Evolutionary conservation across 2,888 invertebrate genomes (phyloP), one percentile per base, ranked within the genome.

Genomic region (Pogonocherus hispidulus): DNA sequence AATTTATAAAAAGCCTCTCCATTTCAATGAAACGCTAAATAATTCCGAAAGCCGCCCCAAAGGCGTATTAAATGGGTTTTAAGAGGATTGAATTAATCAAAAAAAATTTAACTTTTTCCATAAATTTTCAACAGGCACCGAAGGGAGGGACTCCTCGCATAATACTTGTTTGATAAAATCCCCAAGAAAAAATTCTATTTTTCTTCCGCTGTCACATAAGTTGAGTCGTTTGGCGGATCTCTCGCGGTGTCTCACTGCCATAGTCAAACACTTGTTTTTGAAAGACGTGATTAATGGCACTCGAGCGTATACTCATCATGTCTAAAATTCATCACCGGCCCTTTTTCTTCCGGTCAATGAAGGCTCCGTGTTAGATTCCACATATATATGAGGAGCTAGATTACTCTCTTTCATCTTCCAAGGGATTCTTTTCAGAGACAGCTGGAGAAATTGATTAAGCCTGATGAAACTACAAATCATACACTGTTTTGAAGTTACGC

Each of bases 241-340:
- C 70, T 75, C 63, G 74, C 68, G 75, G 77, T 77, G 77, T 78
- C 78, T 76, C 70, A 59, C 67, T 69, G 47, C 64, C 69, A 47
- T 72, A 76, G 75, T 77, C 77, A 76, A 77, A 79, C 78, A 78
- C 78, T 79, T 79, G 79, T 78, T 79, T 78, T 74, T 78, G 79
- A 79, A 75, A 71, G 74, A 66, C 49, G 63, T 78, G 78, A 79
- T 79, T 78, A 78, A 79, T 79, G 78, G 68, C 69, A 56, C 57
- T 65, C 60, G 37, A 52, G 73, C 70, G 69, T 66, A 70, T 75
- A 73, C 75, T 75, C 76, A 75, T 78, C 79, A 72, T 79, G 76
- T 72, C 73, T 69, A 66, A 73, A 71, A 77, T 76, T 76, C 76
- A 75, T 77, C 78, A 75, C 71, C 20, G 27, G 51, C 47, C 46